Conservation (phyloP, 2,888 invertebrate species). For the Caradrina kadenii region DNA sequence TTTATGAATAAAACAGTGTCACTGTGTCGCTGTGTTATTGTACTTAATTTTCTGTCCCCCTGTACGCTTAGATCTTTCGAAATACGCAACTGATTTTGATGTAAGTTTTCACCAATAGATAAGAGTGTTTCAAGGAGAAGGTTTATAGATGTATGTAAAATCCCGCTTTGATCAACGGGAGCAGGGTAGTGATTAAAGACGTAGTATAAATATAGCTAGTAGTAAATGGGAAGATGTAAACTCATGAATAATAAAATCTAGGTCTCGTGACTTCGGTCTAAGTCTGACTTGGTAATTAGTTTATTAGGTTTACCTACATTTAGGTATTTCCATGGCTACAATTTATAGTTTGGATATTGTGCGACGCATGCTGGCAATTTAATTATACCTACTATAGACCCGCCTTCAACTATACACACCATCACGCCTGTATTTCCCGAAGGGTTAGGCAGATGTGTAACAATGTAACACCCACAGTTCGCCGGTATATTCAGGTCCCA, state of each 20-base stretch:
- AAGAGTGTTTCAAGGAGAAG: too few relatives aligned
- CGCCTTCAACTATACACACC: background rate
- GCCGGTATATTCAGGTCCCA: too few relatives aligned
- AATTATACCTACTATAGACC: slow-evolving; percentile 14
- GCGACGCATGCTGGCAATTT: slow-evolving; percentile 18
- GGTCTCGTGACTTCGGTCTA: slow-evolving; percentile 33
- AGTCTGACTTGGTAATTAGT: slow-evolving; percentile 31
- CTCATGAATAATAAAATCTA: slow-evolving; percentile 39
- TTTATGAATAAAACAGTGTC: slow-evolving; percentile 22
- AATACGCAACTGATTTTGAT: too few relatives aligned
- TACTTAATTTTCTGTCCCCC: background rate
- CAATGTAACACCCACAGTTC: too few relatives aligned
- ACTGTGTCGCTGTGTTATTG: slow-evolving; percentile 2
- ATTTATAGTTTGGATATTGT: background rate
- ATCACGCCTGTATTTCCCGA: too few relatives aligned
- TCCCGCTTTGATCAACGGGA: too few relatives aligned
- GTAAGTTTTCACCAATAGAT: too few relatives aligned
- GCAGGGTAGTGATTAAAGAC: too few relatives aligned
- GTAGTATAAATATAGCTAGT: too few relatives aligned
- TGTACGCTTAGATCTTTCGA: too few relatives aligned
- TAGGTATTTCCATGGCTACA: background rate
- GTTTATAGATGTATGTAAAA: too few relatives aligned
- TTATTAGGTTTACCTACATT: slow-evolving; percentile 1
- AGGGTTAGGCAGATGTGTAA: too few relatives aligned
- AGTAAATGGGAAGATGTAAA: background rate